These are phyloP conservation scores for Bergia puertoricense DNA, from an alignment of 92 coral and sea anemone species.

Conservation along the genomic window DNA sequence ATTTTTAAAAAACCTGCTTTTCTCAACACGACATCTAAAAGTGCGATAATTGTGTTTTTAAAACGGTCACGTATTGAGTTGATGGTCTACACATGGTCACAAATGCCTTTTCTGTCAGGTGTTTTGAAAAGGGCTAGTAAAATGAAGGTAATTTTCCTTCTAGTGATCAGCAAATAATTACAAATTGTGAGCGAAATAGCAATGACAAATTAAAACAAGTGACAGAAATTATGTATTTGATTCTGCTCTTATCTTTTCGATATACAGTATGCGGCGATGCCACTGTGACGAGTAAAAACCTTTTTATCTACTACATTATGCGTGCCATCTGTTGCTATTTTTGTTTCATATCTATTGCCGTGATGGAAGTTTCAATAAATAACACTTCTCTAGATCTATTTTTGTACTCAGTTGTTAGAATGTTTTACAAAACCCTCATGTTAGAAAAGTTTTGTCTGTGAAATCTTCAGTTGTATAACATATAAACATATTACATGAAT, in stretches of 20 bases:
- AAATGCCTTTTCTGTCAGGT: background rate
- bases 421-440: too few relatives aligned
- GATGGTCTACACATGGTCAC: background rate
- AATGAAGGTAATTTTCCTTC: background rate
- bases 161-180: background rate
- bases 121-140: background rate
- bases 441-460: too few relatives aligned
- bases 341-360: background rate
- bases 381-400: background rate
- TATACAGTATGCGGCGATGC: too few relatives aligned
- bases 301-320: background rate
- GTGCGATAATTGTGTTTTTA: background rate
- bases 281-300: background rate
- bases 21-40: background rate
- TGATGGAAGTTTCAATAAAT: background rate
- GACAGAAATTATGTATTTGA: background rate
- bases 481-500: background rate
- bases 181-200: background rate
- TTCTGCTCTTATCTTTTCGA: too few relatives aligned
- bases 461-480: too few relatives aligned
- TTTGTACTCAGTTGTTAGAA: background rate
- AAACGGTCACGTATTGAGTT: background rate
- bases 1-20: too few relatives aligned
- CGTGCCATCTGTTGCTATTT: background rate
- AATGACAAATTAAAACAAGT: too few relatives aligned